Evolutionary conservation across 2,113 vertebrate species (phyloP), one percentile per base, ranked within the genome.

Genomic region (Arothron firmamentum): DNA sequence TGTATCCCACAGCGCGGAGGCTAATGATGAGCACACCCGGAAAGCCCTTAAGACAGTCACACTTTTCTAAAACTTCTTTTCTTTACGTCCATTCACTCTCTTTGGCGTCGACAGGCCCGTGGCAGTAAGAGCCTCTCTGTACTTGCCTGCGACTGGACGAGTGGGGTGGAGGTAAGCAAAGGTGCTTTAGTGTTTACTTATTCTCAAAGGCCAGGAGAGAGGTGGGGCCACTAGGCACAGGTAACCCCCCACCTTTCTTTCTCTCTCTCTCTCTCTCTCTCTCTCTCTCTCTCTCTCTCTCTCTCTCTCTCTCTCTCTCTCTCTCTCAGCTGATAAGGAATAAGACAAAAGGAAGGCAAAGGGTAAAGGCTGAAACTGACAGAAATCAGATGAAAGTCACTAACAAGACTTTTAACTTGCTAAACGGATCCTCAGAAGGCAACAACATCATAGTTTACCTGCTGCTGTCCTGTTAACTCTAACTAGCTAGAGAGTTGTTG

Each of bases 151-250:
- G 59, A 63, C 67, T 67, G 68, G 15, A 57, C 73, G 75, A 69
- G 45, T 58, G 78, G 58, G 77, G 70, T 70, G 23, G 49, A 81
- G 67, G 72, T 74, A 76, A 77, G 84, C 59, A 81, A 84, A 85
- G 85, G 79, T 87, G 79, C 59, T 75, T 80, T 74, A 64, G 62
- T 88, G 83, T 90, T 89, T 88, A 88, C 86, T 80, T 70, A 77
- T 70, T 78, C 72, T 83, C 54, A 77, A 59, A 70, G 77, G 63
- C 70, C 72, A 81, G 52, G 20, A 58, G 46, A 78, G 87, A 87
- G 89, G 88, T 81, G 85, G 85, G 83, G 87, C 89, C 69, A 50
- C 54, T 65, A 49, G 61, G 59, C 6, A 63, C 78, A 89, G 81
- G 88, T 89, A 88, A 81, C 59, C 74, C 74, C 23, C 59, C 62